Conservation (phyloP, 2,888 invertebrate species). For the Nephrotoma guestfalica region DNA sequence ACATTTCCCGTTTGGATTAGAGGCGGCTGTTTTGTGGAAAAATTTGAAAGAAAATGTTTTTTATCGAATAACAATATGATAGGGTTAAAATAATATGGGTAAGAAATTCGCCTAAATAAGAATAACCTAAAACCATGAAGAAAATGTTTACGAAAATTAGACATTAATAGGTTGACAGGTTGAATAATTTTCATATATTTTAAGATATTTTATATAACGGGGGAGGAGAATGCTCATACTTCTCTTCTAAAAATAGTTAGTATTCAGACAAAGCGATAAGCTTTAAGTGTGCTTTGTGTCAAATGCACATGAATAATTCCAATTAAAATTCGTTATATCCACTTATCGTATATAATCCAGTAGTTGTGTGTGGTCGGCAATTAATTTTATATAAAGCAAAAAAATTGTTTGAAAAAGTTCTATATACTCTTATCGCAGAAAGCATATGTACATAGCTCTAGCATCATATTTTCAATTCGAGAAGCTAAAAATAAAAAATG, state of each 20-base stretch:
- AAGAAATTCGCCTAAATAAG: background rate
- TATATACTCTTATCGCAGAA: background rate
- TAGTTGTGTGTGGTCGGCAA: background rate
- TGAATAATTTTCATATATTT: background rate
- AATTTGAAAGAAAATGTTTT: background rate
- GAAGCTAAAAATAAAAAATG: background rate
- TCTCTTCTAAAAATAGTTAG: background rate
- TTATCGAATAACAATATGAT: background rate
- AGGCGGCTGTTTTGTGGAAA: background rate
- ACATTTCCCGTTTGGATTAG: background rate
- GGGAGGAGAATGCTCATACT: no score
- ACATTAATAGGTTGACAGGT: conserved; percentile 4
- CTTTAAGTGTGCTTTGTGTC: background rate
- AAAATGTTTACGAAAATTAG: background rate
- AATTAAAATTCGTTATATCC: background rate
- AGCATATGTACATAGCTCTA: background rate
- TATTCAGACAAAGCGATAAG: no score
- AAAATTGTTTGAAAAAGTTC: background rate
- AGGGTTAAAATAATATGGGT: background rate
- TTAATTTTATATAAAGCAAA: background rate
- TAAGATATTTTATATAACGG: background rate
- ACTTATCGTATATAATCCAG: background rate
- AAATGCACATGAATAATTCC: background rate
- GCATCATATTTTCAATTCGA: background rate
- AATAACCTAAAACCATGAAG: background rate